Percentiles rank a stretch among this genome's conserved stretches.
phyloP scores from a whole-genome alignment of 2,888 invertebrate genomes.

The Zygothrica quintamaculata region DNA sequence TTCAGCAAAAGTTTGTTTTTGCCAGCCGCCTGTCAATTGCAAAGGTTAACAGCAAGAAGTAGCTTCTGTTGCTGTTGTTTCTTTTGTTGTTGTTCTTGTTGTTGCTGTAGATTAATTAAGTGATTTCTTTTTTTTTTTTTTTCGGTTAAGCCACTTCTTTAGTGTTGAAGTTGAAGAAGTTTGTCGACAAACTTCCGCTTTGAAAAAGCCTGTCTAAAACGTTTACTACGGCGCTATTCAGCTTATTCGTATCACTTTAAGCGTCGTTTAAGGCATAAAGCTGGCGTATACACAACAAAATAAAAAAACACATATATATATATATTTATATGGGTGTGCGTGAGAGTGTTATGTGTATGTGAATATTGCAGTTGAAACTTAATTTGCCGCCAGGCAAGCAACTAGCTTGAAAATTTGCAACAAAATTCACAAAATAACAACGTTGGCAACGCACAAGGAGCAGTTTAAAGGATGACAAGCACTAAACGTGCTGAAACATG shows the following conservation, averaged over 20 bases:
- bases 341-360: conserved; percentile 12
- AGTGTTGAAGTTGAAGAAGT: conserved; percentile 19
- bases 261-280: conserved; percentile 12
- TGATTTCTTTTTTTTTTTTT: conserved; percentile 41
- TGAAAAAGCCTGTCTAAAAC: conserved; percentile 24
- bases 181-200: conserved; percentile 20
- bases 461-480: conserved; percentile 29
- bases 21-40: conserved; percentile 25
- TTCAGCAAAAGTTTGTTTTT: conserved; percentile 14
- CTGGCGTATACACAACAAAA: conserved; percentile 8
- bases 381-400: conserved; percentile 45
- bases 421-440: conserved; percentile 22
- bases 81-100: conserved; percentile 6
- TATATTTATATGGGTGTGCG: conserved; percentile 25
- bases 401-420: conserved; percentile 29
- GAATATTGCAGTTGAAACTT: conserved; percentile 44
- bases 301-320: conserved; percentile 8
- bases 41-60: conserved; percentile 19
- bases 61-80: conserved; percentile 26
- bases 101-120: conserved; percentile 65
- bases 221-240: conserved; percentile 12
- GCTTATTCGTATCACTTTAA: conserved; percentile 7
- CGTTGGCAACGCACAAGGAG: conserved; percentile 19
- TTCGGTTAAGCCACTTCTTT: conserved; percentile 16
- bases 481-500: neutral